A percentile compares a stretch with the other conserved stretches of the same genome.
Conservation (phyloP, 2,888 invertebrate species). For the Congeria kusceri region DNA sequence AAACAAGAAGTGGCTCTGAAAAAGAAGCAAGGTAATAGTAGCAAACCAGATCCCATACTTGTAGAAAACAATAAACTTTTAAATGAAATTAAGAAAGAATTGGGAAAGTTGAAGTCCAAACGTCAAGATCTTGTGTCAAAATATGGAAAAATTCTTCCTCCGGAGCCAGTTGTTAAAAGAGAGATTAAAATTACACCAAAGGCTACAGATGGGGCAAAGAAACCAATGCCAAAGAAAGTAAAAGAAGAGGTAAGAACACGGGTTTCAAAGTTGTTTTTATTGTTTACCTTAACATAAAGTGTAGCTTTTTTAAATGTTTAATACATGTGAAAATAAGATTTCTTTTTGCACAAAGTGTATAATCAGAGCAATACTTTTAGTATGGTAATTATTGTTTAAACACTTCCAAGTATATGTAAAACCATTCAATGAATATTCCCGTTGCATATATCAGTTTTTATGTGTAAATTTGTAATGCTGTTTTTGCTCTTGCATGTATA, state of each 20-base stretch:
- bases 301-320: too few relatives aligned
- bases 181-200: constrained; percentile 43
- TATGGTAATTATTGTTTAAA: too few relatives aligned
- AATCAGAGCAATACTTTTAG: too few relatives aligned
- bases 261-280: too few relatives aligned
- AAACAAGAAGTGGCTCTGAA: constrained; percentile 81
- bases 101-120: constrained; percentile 67
- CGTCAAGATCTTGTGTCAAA: constrained; percentile 42
- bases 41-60: constrained; percentile 81
- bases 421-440: too few relatives aligned
- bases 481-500: too few relatives aligned
- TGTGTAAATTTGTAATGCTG: too few relatives aligned
- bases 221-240: constrained; percentile 15
- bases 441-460: too few relatives aligned
- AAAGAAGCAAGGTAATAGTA: constrained; percentile 78
- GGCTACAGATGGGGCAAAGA: constrained; percentile 20
- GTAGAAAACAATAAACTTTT: constrained; percentile 80
- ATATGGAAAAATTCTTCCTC: constrained; percentile 34
- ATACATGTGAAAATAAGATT: too few relatives aligned
- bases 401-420: too few relatives aligned
- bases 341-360: too few relatives aligned
- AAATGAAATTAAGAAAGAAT: constrained; percentile 79
- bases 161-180: constrained; percentile 34
- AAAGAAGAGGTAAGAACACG: constrained; percentile 20
- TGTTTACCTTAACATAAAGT: too few relatives aligned